These are phyloP conservation scores for Myathropa florea DNA, from an alignment of 2,888 invertebrate species.

Conservation along the genomic window DNA sequence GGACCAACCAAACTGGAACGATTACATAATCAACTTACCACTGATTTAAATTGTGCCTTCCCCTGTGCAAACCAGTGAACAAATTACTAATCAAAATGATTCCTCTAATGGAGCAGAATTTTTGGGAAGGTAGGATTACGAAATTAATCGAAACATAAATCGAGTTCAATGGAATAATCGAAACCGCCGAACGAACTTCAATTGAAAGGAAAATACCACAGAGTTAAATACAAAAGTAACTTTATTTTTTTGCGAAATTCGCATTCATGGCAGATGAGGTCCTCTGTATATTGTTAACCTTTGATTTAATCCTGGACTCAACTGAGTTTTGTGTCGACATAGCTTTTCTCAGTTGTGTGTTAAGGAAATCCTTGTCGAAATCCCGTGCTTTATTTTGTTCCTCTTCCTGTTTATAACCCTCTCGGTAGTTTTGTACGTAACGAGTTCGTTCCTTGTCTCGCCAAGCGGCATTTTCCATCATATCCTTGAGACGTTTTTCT, in stretches of 20 bases:
- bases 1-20: too few relatives aligned
- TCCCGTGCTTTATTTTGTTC: conserved; percentile 80
- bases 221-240: background rate
- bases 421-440: conserved; percentile 85
- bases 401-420: conserved; percentile 82
- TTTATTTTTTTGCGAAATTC: conserved; percentile 88
- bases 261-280: conserved; percentile 89
- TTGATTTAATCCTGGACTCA: conserved; percentile 92
- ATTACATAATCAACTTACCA: too few relatives aligned
- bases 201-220: background rate
- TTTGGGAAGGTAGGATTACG: too few relatives aligned
- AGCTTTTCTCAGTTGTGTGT: conserved; percentile 79
- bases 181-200: background rate
- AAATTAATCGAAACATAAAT: too few relatives aligned
- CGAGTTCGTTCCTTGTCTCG: conserved; percentile 85
- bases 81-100: too few relatives aligned
- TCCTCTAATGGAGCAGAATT: too few relatives aligned
- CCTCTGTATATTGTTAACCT: conserved; percentile 94
- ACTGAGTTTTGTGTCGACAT: conserved; percentile 86
- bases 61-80: too few relatives aligned
- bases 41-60: too few relatives aligned
- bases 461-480: conserved; percentile 90
- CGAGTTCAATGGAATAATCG: too few relatives aligned
- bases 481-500: conserved; percentile 87
- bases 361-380: conserved; percentile 82